Evolutionary conservation across 1,140 invertebrate genomes (phyloP), one percentile per base, ranked within the genome.

Genomic region (Lepidotrigona ventralis): DNA sequence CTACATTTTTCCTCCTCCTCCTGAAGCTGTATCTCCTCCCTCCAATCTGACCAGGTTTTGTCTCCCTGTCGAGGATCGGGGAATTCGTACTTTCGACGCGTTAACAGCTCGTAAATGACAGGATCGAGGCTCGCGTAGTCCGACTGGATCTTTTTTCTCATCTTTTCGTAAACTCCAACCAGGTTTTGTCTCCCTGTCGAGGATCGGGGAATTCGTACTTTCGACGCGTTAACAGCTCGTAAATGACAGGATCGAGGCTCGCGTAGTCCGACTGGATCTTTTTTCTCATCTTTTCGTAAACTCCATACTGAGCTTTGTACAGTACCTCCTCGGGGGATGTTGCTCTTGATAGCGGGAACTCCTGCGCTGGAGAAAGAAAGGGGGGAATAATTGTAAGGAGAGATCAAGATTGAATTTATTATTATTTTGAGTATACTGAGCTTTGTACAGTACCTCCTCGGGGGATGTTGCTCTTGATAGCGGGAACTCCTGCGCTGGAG

Each of bases 11-110:
- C 79, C 15, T 56, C 70, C 63, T 93, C 92, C 60, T 86, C 64
- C 5, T 73, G 33, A 1, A 87, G 19, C n/a, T 85, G 85, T 12
- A 80, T 14, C 26, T 85, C 33, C n/a, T 86, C 5, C 26, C 78
- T 85, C 92, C 92, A 94, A 4, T 93, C 89, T 1, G 81, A 17
- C 93, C 93, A 94, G 21, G 89, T 90, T 12, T 79, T 70, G 26
- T 85, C 85, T 1, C 83, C 56, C 29, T 75, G 58, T 2, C 75
- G 29, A 0, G 63, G 51, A 19, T 60, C 46, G 0, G 86, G 84
- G 39, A 92, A 86, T 46, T 76, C 60, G 53, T 76, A 26, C 73
- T 76, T 82, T 1, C 46, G 51, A 19, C 71, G 69, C 9, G 83
- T 84, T 23, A 93, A 71, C n/a, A 90, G 75, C 14, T 87, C 33